Base-by-base conservation (phyloP, 1,140 invertebrate genomes). In the Drosophila lini region DNA sequence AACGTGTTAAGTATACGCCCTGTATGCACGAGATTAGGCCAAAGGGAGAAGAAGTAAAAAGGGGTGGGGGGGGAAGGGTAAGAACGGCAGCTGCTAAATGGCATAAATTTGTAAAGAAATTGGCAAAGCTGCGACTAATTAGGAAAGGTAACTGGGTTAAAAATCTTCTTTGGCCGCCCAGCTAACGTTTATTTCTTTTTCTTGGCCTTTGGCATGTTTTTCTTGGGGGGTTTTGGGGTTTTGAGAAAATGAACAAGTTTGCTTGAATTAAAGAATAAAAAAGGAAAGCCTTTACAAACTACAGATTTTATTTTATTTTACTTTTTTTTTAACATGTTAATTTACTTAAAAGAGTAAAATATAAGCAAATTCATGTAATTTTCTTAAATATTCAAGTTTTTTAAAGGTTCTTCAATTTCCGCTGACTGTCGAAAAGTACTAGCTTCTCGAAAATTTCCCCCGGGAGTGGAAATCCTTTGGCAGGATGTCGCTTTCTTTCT, bases 41-140 rank as follows among this genome's bases (percentile, higher is more conserved):
- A 60, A 31, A 41, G 45, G 3, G 25, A 48, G 13, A 25, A 22
- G 25, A 25, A 22, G 25, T 4, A 31, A 19, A 8, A 22, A 22
- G 22, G 22, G 22, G 19, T 19, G 44, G 19, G n/a, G 44, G 2
- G 9, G 7, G 5, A 19, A 34, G 28, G 40, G 41, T 15, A 4
- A n/a, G 6, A 22, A 8, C 13, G 13, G 41, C n/a, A n/a, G n/a
- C 16, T 31, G 65, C 68, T 76, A 41, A 76, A 76, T 76, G 47
- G 55, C 56, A 60, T 34, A 67, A 60, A 77, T 77, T 76, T 74
- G 68, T 74, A 74, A 74, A 74, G 70, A 74, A 74, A 74, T 74
- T 74, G 70, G 47, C 70, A 62, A 74, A 62, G 70, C 44, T 40
- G 69, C 57, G 70, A 74, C 57, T 74, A 74, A 74, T 74, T 74